Percentiles rank a stretch among this genome's conserved stretches.
These are phyloP conservation scores for Perca fluviatilis DNA, from an alignment of 2,113 vertebrate genomes.

Conservation along the genomic window DNA sequence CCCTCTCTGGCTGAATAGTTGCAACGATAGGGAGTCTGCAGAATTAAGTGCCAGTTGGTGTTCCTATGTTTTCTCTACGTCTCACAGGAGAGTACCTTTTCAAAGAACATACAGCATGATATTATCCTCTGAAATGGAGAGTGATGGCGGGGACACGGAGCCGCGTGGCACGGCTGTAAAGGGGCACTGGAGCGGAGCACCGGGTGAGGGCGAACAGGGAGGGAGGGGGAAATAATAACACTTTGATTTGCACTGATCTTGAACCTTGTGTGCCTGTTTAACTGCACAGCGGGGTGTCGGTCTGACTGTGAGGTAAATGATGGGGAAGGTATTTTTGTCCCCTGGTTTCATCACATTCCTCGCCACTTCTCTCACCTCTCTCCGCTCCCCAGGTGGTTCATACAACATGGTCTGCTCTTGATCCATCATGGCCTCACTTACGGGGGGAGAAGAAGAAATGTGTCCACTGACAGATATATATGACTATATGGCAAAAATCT, in stretches of 20 bases:
- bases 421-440: conserved; percentile 63
- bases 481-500: conserved; percentile 26
- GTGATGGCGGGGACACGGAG: conserved; percentile 72
- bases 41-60: conserved; percentile 99
- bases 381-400: conserved; percentile 48
- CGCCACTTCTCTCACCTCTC: conserved; percentile 61
- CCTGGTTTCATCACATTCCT: conserved; percentile 77
- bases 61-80: conserved; percentile 94
- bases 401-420: conserved; percentile 51
- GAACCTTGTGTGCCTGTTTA: conserved; percentile 81
- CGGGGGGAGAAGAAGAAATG: conserved; percentile 46
- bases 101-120: conserved; percentile 90
- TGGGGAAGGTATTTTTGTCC: conserved; percentile 70
- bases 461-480: conserved; percentile 54
- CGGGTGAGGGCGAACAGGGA: conserved; percentile 47
- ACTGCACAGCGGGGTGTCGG: conserved; percentile 86
- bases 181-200: conserved; percentile 44
- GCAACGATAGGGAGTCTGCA: conserved; percentile 89
- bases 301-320: conserved; percentile 72
- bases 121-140: conserved; percentile 85
- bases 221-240: conserved; percentile 79
- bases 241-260: conserved; percentile 87
- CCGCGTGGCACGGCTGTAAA: conserved; percentile 76
- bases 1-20: conserved; percentile 87
- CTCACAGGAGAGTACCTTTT: conserved; percentile 91